Evolutionary conservation across 2,888 invertebrate genomes (phyloP).

Genomic region (Nomada fabriciana): DNA sequence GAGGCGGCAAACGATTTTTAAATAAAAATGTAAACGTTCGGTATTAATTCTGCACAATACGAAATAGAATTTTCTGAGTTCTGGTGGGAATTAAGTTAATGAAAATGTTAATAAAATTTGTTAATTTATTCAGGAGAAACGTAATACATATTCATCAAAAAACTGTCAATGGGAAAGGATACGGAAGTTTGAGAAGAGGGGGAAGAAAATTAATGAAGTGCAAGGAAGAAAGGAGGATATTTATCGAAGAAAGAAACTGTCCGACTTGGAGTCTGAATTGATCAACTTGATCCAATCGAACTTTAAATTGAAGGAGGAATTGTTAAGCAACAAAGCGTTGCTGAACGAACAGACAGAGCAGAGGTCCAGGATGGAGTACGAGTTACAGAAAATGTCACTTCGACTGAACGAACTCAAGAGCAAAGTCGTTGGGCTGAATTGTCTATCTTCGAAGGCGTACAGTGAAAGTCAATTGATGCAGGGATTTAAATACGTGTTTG

Average conservation of each 20-base stretch:
- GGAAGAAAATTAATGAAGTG: not conserved
- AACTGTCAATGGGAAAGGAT: conserved; percentile 1
- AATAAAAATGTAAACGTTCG: conserved; percentile 22
- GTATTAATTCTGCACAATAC: too few species aligned
- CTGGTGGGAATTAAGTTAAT: too few species aligned
- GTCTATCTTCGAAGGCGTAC: conserved; percentile 31
- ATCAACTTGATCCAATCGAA: conserved; percentile 59
- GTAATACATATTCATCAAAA: not conserved
- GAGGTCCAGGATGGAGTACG: conserved; percentile 63
- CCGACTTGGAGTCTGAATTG: conserved; percentile 29
- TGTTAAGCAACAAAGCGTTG: conserved; percentile 54
- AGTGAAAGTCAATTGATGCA: conserved; percentile 58
- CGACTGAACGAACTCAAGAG: conserved; percentile 59
- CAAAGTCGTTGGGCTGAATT: conserved; percentile 53
- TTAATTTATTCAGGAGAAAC: conserved; percentile 4
- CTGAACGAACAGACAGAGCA: conserved; percentile 56
- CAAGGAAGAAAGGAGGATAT: not conserved
- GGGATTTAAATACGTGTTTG: conserved; percentile 60
- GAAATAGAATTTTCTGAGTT: not conserved
- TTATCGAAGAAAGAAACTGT: not conserved
- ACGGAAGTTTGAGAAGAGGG: not conserved
- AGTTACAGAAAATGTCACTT: conserved; percentile 55
- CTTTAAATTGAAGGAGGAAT: conserved; percentile 47
- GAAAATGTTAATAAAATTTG: not conserved
- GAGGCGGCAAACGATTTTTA: not conserved